Base-by-base conservation (phyloP, 2,888 invertebrate genomes). In the Aphodius sticticus region DNA sequence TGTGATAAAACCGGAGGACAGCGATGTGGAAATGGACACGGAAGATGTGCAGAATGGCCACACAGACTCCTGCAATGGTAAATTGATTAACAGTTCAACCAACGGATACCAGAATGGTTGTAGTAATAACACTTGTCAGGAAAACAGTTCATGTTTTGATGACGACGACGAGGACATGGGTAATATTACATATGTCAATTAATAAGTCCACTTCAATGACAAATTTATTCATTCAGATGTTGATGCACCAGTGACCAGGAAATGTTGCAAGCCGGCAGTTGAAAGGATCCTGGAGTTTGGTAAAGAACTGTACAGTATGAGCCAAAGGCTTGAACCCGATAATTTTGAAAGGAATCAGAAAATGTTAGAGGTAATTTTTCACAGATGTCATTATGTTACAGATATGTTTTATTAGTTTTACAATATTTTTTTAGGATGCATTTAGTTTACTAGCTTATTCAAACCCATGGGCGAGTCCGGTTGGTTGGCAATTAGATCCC, bases 371-470 rank as follows among this genome's bases (percentile, higher is more conserved):
- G 96, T 96, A 86, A 88, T 88, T 84, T 69, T 9, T 36, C 70
- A n/a, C 1, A 76, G 16, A 38, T 6, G 12, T 69, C 15, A 16
- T 69, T 15, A 53, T 69, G n/a, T 15, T 76, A 37, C 16, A 53
- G 7, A 26, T 7, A 6, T 77, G 16, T 5, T 69, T 14, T 16
- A 74, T 16, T 76, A 7, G 36, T 36, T 70, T 36, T 16, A n/a
- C 53, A 77, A 26, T 78, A 77, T 82, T 81, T 79, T 83, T 87
- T 36, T 91, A 98, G 96, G 97, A 99, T 90, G 99, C 99, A 87
- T 99, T 99, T 92, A 98, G 98, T 91, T 92, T 99, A 88, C 92
- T 99, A 88, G 99, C 99, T 76, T 99, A 99, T 91, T 96, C 97
- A 85, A 98, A 99, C 91, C 99, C 99, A 38, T 98, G 97, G 97